These are phyloP conservation scores for Eulemur rufifrons DNA, from an alignment of 2,113 vertebrate genomes.

Conservation along the genomic window DNA sequence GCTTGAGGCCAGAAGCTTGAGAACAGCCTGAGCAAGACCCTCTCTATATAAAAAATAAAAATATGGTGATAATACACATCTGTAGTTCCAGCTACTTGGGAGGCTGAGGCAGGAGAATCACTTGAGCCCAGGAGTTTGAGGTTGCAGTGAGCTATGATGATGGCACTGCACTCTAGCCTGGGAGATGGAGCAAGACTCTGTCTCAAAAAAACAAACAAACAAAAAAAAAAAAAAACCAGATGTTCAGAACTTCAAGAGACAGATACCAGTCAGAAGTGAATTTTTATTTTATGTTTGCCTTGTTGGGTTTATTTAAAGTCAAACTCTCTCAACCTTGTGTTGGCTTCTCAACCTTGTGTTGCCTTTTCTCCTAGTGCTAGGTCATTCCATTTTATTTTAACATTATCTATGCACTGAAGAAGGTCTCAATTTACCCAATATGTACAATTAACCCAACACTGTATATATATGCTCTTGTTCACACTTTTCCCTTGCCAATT, in stretches of 20 bases:
- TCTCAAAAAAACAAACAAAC: no score
- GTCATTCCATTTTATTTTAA: background rate
- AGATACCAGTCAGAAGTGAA: background rate
- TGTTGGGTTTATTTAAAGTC: background rate
- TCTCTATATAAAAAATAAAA: no score
- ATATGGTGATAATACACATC: no score
- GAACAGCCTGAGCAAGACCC: no score
- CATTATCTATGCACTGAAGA: background rate
- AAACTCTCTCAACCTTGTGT: background rate
- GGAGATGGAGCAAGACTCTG: no score
- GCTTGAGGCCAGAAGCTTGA: no score
- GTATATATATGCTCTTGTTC: background rate
- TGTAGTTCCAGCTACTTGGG: no score
- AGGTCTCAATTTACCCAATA: background rate
- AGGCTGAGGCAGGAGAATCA: no score
- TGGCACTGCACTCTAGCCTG: no score
- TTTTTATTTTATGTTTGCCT: background rate
- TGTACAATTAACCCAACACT: background rate
- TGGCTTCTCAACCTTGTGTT: background rate
- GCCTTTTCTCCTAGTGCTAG: background rate
- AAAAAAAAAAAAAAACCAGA: no score
- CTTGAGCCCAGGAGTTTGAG: no score
- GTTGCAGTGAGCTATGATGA: no score
- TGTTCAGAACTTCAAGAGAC: background rate
- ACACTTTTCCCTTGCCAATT: constrained; percentile 40